A percentile compares a stretch with the other conserved stretches of the same genome.
phyloP scores from a whole-genome alignment of 2,797 vertebrate species.

The Eulemur rubriventer region DNA sequence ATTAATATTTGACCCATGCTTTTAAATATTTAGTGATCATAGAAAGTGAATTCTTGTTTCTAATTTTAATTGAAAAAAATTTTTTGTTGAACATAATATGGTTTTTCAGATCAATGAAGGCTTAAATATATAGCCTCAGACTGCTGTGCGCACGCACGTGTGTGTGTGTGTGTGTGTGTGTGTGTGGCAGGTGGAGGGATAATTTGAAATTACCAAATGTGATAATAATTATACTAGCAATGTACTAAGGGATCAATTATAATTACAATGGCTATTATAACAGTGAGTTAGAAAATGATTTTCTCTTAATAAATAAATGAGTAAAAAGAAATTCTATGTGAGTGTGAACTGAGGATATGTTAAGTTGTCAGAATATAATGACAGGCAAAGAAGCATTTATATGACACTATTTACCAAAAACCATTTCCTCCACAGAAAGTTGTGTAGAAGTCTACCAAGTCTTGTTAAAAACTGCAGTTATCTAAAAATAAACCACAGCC shows the following conservation, averaged over 20 bases:
- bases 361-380: neutral
- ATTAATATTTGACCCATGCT: neutral
- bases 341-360: neutral
- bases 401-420: neutral
- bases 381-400: neutral
- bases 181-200: neutral
- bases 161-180: neutral
- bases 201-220: neutral
- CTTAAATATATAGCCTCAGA: neutral
- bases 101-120: neutral
- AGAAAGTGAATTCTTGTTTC: neutral
- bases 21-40: constrained; percentile 14
- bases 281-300: neutral
- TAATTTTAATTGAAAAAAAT: neutral
- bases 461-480: neutral
- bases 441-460: neutral
- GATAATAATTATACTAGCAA: neutral
- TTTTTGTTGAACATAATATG: neutral
- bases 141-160: neutral
- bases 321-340: neutral
- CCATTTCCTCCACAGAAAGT: neutral
- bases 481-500: neutral
- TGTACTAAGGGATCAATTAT: neutral
- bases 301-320: neutral
- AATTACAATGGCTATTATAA: neutral